phyloP scores from a whole-genome alignment of 2,113 vertebrate species.

The Mesembrinibis cayennensis region DNA sequence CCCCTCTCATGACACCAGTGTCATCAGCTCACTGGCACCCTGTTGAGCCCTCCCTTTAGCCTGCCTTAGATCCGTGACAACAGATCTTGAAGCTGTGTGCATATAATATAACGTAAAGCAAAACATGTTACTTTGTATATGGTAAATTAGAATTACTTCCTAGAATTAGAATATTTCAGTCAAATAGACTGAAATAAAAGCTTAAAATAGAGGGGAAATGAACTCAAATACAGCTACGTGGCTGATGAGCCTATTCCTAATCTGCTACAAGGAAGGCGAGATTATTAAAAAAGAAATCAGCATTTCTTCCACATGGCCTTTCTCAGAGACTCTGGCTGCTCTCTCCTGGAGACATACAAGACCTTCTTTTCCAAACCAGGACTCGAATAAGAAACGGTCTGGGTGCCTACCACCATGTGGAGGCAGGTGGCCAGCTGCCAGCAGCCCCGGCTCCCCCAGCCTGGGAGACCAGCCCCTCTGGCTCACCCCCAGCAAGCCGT shows the following conservation, averaged over 20 bases:
- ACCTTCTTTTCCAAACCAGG: background rate
- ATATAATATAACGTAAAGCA: background rate
- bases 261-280: background rate
- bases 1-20: fast-evolving
- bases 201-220: background rate
- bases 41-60: background rate
- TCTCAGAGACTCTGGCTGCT: background rate
- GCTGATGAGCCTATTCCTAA: background rate
- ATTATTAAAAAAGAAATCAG: background rate
- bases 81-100: background rate
- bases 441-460: background rate
- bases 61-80: background rate
- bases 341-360: background rate
- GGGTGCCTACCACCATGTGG: fast-evolving
- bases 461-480: background rate
- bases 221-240: background rate
- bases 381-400: background rate
- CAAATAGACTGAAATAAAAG: background rate
- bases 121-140: background rate
- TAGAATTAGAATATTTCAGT: background rate
- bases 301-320: background rate
- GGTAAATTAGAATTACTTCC: background rate
- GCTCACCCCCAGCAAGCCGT: background rate
- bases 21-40: background rate
- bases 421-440: background rate